Percentiles rank a stretch among this genome's conserved stretches.
phyloP scores from a whole-genome alignment of 2,113 vertebrate genomes.

The Myiopsitta monachus region DNA sequence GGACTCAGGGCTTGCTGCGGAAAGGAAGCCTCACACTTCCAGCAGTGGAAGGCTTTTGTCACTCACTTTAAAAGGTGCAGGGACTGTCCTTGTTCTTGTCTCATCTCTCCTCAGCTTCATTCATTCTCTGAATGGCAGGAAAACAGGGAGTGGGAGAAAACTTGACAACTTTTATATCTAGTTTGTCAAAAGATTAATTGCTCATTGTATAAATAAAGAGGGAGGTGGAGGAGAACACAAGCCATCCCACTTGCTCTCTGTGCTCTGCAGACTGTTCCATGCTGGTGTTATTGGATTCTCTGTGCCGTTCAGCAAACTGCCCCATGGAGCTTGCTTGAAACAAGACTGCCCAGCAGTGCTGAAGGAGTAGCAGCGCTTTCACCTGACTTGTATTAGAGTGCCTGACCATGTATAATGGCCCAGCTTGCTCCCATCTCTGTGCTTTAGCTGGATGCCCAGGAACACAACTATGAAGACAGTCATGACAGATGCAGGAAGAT shows the following conservation, averaged over 20 bases:
- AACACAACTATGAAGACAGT: neutral
- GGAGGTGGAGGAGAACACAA: neutral
- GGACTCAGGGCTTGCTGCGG: rapidly evolving
- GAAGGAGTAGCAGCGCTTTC: neutral
- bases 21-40: neutral
- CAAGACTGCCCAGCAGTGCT: rapidly evolving
- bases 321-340: neutral
- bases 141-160: neutral
- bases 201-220: neutral
- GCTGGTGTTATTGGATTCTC: rapidly evolving
- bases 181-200: neutral
- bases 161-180: neutral
- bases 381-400: neutral
- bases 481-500: neutral
- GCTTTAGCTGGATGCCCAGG: neutral
- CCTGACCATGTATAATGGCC: rapidly evolving
- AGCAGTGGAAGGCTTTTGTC: neutral
- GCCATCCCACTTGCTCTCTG: rapidly evolving
- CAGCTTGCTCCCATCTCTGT: neutral
- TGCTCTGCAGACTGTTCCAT: neutral
- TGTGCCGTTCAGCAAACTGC: neutral
- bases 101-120: neutral
- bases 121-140: neutral
- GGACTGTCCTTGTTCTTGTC: neutral
- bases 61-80: neutral